These are phyloP conservation scores for Brotula barbata DNA, from an alignment of 2,797 vertebrate species.

Conservation along the genomic window DNA sequence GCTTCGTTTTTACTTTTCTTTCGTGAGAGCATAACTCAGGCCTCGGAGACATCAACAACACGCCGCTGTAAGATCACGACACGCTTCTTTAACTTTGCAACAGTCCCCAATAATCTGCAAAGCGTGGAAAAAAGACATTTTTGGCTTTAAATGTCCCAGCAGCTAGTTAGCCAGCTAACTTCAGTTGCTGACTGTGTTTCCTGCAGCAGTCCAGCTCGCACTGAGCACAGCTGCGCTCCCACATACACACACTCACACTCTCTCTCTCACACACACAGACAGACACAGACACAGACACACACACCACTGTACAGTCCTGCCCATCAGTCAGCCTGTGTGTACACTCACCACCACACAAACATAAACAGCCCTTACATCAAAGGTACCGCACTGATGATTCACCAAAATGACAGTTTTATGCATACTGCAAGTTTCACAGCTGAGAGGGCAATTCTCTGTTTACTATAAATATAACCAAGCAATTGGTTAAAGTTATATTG, in stretches of 20 bases:
- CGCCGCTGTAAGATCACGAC: slow-evolving; percentile 51
- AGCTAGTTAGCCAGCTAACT: slow-evolving; percentile 54
- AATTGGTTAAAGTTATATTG: no score
- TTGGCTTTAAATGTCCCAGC: slow-evolving; percentile 38
- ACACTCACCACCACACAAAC: not conserved
- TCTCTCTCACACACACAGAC: no score
- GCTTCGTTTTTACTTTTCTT: slow-evolving; percentile 98
- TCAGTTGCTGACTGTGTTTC: slow-evolving; percentile 22
- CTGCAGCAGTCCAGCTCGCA: slow-evolving; percentile 30
- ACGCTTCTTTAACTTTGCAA: slow-evolving; percentile 38
- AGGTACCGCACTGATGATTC: not conserved
- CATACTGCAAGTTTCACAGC: no score
- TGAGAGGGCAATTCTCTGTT: no score
- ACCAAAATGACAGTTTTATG: no score
- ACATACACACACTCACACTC: no score
- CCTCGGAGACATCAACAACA: slow-evolving; percentile 60
- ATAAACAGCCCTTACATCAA: not conserved
- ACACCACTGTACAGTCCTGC: slow-evolving; percentile 19
- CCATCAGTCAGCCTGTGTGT: not conserved
- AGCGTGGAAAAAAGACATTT: slow-evolving; percentile 57
- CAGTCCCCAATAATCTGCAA: slow-evolving; percentile 32
- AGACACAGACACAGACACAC: slow-evolving; percentile 15
- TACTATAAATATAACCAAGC: no score
- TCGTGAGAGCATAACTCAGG: slow-evolving; percentile 88
- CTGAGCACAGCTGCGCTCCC: slow-evolving; percentile 21